Evolutionary conservation across 2,797 vertebrate genomes (phyloP), one percentile per base, ranked within the genome.

Genomic region (Trematomus bernacchii): DNA sequence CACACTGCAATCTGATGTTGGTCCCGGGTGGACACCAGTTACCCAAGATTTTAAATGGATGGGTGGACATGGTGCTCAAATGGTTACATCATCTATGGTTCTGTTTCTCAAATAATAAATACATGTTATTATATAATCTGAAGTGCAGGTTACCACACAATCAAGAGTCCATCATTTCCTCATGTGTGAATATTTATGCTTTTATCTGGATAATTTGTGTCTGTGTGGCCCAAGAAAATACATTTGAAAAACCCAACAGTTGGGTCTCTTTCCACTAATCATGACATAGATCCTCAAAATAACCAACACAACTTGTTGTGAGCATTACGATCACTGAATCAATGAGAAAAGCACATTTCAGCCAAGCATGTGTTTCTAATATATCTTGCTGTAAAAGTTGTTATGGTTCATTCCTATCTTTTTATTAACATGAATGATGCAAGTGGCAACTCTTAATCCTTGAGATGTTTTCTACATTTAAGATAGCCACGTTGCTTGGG

Each of bases 321-420:
- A 33, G 33, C 6, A 33, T 33, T 33, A 23, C 23, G 23, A 27
- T 27, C 23, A 27, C 27, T 27, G 33, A 69, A 73, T 74, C 50
- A 73, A 23, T 73, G 16, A 50, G n/a, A 76, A 69, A 83, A 48
- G 30, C 19, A 10, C 57, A 37, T 84, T 80, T 73, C 47, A 74
- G 73, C 86, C 83, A 82, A 83, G 40, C 84, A 89, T 89, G 86
- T 91, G 86, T 89, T 93, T 87, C 87, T 87, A 68, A 73, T 78
- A 72, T 85, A 68, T 76, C 69, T 66, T 71, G 71, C 77, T 79
- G 46, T 90, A 89, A 94, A 88, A 86, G 14, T 3, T 90, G 89
- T 92, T 92, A 90, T 88, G 67, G 81, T 79, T 89, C 89, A 89
- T 92, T 94, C 90, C 89, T 87, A 57, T 83, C 79, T 83, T 90